Percentiles rank a stretch among this genome's conserved stretches.
These are phyloP conservation scores for Passer montanus DNA, from an alignment of 2,113 vertebrate species.

Conservation along the genomic window DNA sequence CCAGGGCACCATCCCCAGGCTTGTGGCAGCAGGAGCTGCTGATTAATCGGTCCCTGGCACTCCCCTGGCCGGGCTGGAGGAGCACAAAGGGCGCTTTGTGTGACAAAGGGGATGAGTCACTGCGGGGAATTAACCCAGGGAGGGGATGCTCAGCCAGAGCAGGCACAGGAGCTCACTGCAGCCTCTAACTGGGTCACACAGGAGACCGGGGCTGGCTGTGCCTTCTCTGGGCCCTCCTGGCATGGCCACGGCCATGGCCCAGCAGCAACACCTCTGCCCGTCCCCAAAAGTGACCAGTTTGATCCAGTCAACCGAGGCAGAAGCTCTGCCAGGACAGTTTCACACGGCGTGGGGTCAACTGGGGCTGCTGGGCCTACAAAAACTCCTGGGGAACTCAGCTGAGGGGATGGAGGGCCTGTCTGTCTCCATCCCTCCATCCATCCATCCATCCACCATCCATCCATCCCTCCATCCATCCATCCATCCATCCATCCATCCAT, in stretches of 20 bases:
- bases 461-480: too few relatives aligned
- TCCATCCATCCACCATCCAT: not conserved
- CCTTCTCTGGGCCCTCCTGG: not conserved
- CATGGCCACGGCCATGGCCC: fast-evolving
- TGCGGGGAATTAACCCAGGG: not conserved
- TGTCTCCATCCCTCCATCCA: not conserved
- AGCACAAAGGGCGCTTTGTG: slow-evolving; percentile 43
- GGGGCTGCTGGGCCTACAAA: not conserved
- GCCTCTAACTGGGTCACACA: not conserved
- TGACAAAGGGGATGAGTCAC: not conserved
- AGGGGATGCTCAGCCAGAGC: not conserved
- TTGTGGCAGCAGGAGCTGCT: not conserved
- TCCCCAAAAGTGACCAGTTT: fast-evolving
- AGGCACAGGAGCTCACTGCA: not conserved
- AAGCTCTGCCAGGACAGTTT: not conserved
- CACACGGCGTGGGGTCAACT: not conserved
- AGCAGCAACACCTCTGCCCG: fast-evolving
- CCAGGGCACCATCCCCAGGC: not conserved
- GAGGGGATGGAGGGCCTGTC: not conserved
- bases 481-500: not conserved
- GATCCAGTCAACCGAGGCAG: not conserved
- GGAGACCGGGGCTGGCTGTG: fast-evolving
- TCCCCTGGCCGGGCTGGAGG: not conserved
- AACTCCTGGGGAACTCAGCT: not conserved
- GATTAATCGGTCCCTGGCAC: not conserved